Evolutionary conservation across 2,888 invertebrate genomes (phyloP).

Genomic region (Deilephila elpenor): DNA sequence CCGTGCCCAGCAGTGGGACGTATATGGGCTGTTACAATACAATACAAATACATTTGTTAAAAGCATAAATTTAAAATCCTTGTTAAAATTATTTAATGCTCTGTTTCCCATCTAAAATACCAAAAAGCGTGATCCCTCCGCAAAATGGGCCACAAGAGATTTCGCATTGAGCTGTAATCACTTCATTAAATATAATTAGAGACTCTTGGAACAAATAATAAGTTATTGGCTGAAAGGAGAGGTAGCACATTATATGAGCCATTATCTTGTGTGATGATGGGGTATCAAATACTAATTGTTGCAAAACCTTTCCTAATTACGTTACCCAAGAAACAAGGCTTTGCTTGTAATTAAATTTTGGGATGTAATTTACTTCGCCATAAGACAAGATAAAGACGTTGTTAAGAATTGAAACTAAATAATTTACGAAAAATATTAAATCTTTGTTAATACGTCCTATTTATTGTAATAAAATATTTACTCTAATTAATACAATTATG

Average conservation of each 20-base stretch:
- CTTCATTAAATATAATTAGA: constrained; percentile 22
- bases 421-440: too few relatives aligned
- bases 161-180: not conserved
- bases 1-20: too few relatives aligned
- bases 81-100: constrained; percentile 4
- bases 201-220: constrained; percentile 4
- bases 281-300: constrained; percentile 3
- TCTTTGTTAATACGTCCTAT: too few relatives aligned
- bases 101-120: not conserved
- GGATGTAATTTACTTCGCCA: not conserved
- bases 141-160: constrained; percentile 11
- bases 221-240: not conserved
- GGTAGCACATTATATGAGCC: not conserved
- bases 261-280: not conserved
- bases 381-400: too few relatives aligned
- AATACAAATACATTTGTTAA: not conserved
- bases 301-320: not conserved
- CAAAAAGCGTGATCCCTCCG: constrained; percentile 7
- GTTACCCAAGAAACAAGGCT: not conserved
- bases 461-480: too few relatives aligned
- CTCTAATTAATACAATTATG: too few relatives aligned
- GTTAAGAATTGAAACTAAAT: too few relatives aligned
- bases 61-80: constrained; percentile 1
- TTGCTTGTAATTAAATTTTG: constrained; percentile 3
- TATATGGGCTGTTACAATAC: too few relatives aligned